A percentile compares a stretch with the other conserved stretches of the same genome.
These are phyloP conservation scores for Agapornis roseicollis DNA, from an alignment of 2,113 vertebrate genomes.

Conservation along the genomic window DNA sequence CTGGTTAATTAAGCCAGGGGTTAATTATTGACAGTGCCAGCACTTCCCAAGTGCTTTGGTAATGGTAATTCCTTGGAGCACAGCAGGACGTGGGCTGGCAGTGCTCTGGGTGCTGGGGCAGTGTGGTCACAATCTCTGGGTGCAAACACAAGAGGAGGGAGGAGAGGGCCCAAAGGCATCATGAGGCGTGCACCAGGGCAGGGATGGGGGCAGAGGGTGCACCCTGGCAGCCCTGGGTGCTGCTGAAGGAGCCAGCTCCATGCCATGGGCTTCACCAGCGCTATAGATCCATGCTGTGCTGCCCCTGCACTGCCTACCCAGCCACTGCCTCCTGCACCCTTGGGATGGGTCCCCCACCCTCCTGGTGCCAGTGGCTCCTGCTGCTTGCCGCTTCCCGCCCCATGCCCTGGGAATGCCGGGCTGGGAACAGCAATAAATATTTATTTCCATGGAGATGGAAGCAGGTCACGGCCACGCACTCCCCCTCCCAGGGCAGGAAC, in stretches of 20 bases:
- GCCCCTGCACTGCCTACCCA: not conserved
- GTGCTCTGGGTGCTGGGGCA: not conserved
- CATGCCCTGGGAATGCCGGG: accelerated
- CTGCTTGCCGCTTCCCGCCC: not conserved
- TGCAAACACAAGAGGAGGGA: not conserved
- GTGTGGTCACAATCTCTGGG: not conserved
- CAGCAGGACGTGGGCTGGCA: too few species aligned
- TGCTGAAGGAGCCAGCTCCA: accelerated
- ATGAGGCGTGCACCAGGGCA: not conserved
- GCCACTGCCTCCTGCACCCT: accelerated
- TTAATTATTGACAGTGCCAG: not conserved
- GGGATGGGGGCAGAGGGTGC: not conserved
- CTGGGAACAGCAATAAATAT: slow-evolving; percentile 35
- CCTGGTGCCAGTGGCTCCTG: not conserved
- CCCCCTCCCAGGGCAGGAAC: not conserved
- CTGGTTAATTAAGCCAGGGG: not conserved
- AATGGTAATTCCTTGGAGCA: accelerated
- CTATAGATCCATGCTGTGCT: accelerated
- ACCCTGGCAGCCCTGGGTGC: not conserved
- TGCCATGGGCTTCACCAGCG: accelerated
- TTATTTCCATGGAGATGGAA: not conserved
- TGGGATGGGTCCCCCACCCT: not conserved
- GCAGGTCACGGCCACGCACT: not conserved
- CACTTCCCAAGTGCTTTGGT: accelerated
- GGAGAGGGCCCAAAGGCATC: too few species aligned